Base-by-base conservation (phyloP, 2,797 vertebrate species). In the Emydoidea blandingii region DNA sequence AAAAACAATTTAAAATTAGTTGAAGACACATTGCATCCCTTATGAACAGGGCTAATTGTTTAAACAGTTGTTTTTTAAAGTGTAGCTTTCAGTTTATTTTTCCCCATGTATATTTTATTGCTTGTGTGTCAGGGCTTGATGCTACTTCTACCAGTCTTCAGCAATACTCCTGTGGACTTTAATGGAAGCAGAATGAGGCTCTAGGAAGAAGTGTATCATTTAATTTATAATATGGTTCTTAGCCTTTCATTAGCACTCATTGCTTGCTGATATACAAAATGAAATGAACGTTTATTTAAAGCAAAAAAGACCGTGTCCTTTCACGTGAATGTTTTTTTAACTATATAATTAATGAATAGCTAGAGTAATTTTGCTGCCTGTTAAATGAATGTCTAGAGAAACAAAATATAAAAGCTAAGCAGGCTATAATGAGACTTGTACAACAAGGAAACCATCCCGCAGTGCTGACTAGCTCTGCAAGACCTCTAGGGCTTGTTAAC, bases 231-330 rank as follows among this genome's bases (percentile, higher is more conserved):
- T 88, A 29, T 78, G 92, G 78, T 21, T 92, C 86, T 92, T 79
- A 52, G 44, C 23, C 34, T 96, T 57, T 91, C 89, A 86, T 96
- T 95, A 80, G 44, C 37, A 49, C 57, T 86, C 87, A 74, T 89
- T 90, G 62, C 76, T 92, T 90, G 41, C 78, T 94, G 52, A 91
- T 82, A 94, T 88, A 82, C 54, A 96, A 86, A 95, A 84, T 83
- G 88, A 92, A 97, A 97, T 92, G 8, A 95, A 49, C 80, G 31
- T 89, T 79, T 95, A 91, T 95, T 91, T 91, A 95, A 96, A 95
- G 34, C 80, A 90, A 84, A 85, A 93, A 68, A 62, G 44, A 41
- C n/a, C 11, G 84, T 79, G n/a, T 72, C 81, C 65, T 85, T 89
- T 68, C 57, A 3, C 37, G 18, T 59, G 2, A 56, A 41, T 54